phyloP scores from a whole-genome alignment of 2,888 invertebrate genomes.

The Cancer borealis region DNA sequence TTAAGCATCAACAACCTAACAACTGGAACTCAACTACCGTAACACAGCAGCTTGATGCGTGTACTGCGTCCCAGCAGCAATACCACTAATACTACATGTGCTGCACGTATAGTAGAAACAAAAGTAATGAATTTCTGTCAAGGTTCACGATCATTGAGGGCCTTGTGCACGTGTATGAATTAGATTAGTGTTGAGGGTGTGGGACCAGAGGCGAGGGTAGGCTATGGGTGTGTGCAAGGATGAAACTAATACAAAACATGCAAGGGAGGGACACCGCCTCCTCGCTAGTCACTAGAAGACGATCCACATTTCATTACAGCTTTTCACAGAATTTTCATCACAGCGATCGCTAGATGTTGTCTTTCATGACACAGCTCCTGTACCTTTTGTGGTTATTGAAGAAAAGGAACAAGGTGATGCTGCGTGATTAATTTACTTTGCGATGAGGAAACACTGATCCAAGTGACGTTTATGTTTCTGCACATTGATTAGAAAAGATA shows the following conservation, averaged over 20 bases:
- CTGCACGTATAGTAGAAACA: not conserved
- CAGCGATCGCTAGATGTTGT: not conserved
- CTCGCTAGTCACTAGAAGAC: not conserved
- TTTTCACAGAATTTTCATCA: constrained; percentile 23
- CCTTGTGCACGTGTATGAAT: not conserved
- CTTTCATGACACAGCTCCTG: not conserved
- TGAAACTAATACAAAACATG: not conserved
- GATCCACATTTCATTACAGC: not conserved
- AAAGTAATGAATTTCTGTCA: not conserved
- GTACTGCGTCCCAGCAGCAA: not conserved
- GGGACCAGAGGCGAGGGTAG: too few relatives aligned
- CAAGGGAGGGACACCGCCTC: not conserved
- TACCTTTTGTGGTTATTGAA: not conserved
- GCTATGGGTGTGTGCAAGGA: not conserved
- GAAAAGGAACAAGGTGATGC: not conserved
- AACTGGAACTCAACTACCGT: not conserved
- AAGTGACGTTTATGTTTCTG: not conserved
- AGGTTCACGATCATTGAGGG: not conserved
- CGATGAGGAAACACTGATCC: not conserved
- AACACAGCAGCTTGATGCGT: not conserved
- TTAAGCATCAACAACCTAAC: not conserved
- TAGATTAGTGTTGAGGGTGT: not conserved
- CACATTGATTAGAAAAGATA: too few relatives aligned
- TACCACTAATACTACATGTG: not conserved
- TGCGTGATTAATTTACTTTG: not conserved